Conservation (phyloP, 2,113 vertebrate species). For the Columba janthina region DNA sequence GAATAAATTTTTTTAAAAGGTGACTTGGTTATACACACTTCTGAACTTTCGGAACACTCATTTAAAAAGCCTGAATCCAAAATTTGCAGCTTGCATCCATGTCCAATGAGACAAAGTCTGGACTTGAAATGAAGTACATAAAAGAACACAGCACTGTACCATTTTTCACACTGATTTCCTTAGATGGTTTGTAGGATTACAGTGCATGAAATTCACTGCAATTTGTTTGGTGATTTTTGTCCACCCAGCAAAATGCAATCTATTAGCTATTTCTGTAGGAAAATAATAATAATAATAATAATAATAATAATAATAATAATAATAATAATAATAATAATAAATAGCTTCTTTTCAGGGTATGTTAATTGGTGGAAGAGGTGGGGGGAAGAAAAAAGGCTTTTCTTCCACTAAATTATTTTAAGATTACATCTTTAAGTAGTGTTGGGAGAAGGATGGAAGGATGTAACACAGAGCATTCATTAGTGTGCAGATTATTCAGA, state of each 20-base stretch:
- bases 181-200: neutral
- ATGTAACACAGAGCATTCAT: neutral
- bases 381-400: neutral
- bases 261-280: neutral
- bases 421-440: neutral
- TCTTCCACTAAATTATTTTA: neutral
- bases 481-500: neutral
- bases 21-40: neutral
- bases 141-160: neutral
- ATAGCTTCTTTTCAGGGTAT: neutral
- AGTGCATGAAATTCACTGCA: neutral
- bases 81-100: neutral
- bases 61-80: neutral
- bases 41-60: constrained; percentile 14
- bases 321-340: too few species aligned
- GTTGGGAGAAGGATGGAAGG: neutral
- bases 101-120: neutral
- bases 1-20: too few species aligned
- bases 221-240: constrained; percentile 6
- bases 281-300: neutral
- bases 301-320: too few species aligned
- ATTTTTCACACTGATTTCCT: neutral
- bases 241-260: neutral
- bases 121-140: neutral
- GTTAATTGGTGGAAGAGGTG: neutral